Percentiles rank a stretch among this genome's conserved stretches.
phyloP scores from a whole-genome alignment of 2,113 vertebrate species.

The Alectura lathami region DNA sequence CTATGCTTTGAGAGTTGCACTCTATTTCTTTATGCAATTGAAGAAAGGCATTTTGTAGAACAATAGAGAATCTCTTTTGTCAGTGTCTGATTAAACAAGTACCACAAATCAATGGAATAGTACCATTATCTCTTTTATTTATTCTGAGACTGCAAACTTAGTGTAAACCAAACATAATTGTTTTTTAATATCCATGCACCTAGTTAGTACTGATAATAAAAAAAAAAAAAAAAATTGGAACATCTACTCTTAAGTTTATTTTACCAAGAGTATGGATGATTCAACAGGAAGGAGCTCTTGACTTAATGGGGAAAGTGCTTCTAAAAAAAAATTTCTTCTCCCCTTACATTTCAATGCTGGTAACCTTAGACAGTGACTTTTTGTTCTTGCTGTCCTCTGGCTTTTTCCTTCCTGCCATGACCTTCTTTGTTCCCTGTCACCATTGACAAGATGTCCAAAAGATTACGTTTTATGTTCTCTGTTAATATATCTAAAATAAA shows the following conservation, averaged over 20 bases:
- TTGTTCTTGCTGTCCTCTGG: not conserved
- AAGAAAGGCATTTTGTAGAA: not conserved
- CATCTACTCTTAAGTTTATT: not conserved
- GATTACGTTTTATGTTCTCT: not conserved
- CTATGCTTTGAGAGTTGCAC: fast-evolving
- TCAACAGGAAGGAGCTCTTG: not conserved
- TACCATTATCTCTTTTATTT: not conserved
- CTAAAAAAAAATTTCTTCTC: not conserved
- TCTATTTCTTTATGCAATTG: not conserved
- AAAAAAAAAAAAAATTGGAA: not conserved
- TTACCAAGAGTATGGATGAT: not conserved
- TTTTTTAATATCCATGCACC: not conserved
- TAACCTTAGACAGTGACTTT: not conserved
- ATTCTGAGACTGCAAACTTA: not conserved
- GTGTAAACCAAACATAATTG: not conserved
- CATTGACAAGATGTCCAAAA: not conserved
- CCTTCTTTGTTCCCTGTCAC: not conserved
- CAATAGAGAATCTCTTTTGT: not conserved
- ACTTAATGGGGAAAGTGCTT: not conserved
- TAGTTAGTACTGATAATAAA: not conserved
- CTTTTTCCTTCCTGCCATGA: not conserved
- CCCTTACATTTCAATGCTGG: not conserved
- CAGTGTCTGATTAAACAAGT: not conserved
- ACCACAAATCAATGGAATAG: not conserved
- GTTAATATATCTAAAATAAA: not conserved